Conservation (phyloP, 2,888 invertebrate genomes). For the Antheraea yamamai region DNA sequence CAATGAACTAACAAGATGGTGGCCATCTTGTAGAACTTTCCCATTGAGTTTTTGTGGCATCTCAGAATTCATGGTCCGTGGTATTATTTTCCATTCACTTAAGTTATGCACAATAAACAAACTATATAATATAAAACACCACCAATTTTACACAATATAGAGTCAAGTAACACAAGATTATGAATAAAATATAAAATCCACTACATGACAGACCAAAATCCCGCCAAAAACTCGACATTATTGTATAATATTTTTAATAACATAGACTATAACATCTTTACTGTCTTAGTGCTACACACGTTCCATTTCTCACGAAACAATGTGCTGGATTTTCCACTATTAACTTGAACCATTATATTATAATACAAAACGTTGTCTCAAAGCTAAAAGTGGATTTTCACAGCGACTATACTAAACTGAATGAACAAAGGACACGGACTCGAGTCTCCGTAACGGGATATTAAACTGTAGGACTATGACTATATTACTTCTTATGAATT, state of each 20-base stretch:
- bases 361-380: background rate
- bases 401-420: slow-evolving; percentile 14
- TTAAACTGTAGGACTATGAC: slow-evolving; percentile 44
- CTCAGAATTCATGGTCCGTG: too few species aligned
- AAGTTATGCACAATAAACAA: too few species aligned
- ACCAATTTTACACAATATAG: too few species aligned
- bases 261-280: background rate
- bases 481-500: background rate
- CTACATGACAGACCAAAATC: too few species aligned
- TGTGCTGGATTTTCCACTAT: slow-evolving; percentile 7
- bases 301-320: background rate
- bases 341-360: background rate
- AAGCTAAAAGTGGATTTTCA: slow-evolving; percentile 11
- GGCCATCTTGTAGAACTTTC: too few species aligned
- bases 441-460: slow-evolving; percentile 41
- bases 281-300: background rate
- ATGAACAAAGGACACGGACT: slow-evolving; percentile 36
- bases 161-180: too few species aligned
- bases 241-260: background rate
- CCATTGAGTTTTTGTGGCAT: too few species aligned
- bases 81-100: too few species aligned
- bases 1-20: too few species aligned
- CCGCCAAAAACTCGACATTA: too few species aligned
- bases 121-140: too few species aligned
- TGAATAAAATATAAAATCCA: too few species aligned